Percentiles rank a stretch among this genome's conserved stretches.
Evolutionary conservation across 2,113 vertebrate genomes (phyloP).

Genomic region (Diadophis punctatus): DNA sequence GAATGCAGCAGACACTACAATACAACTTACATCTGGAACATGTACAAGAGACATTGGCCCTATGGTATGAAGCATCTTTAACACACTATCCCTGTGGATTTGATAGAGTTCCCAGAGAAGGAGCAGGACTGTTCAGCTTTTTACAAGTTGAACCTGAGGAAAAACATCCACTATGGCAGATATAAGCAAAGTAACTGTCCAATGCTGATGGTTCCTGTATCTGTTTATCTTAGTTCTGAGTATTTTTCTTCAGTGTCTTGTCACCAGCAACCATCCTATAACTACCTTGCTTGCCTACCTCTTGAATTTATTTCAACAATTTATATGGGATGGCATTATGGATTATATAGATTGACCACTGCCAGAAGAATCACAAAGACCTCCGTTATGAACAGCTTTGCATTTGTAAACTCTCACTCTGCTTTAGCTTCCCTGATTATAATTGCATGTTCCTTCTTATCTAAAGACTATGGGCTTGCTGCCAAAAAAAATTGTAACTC

Average conservation of each 20-base stretch:
- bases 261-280: background rate
- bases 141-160: background rate
- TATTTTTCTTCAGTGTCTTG: background rate
- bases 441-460: background rate
- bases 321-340: background rate
- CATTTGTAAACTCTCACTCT: background rate
- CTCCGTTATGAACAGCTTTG: background rate
- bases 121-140: background rate
- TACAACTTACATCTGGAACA: background rate
- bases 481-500: background rate
- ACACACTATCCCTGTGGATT: background rate
- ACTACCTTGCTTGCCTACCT: background rate
- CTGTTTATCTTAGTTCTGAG: background rate
- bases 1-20: background rate
- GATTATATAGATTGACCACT: background rate
- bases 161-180: background rate
- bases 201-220: background rate
- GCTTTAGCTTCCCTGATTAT: background rate
- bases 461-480: background rate
- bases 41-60: background rate
- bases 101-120: background rate
- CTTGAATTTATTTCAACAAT: background rate
- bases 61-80: background rate
- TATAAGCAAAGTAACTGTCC: background rate
- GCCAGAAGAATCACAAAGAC: background rate